phyloP scores from a whole-genome alignment of 2,888 invertebrate genomes.

The Trachelus tabidus region DNA sequence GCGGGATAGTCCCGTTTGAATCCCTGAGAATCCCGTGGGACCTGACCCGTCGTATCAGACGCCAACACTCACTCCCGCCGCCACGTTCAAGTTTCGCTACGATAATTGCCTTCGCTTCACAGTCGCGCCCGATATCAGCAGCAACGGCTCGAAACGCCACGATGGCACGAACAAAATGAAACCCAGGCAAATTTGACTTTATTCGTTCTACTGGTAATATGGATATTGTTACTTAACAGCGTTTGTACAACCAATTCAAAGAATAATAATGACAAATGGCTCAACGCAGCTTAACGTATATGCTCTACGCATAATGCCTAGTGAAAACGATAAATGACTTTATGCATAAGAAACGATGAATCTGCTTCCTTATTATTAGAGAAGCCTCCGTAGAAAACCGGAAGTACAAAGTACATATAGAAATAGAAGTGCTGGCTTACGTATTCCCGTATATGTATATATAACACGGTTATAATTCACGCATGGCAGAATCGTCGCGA shows the following conservation, averaged over 20 bases:
- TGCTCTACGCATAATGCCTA: background rate
- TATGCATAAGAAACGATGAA: background rate
- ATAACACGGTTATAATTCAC: slow-evolving; percentile 49
- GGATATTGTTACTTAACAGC: background rate
- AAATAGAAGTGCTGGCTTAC: slow-evolving; percentile 38
- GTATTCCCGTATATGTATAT: slow-evolving; percentile 6
- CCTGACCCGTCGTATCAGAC: slow-evolving; percentile 63
- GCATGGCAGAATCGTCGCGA: slow-evolving; percentile 57
- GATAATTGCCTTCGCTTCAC: slow-evolving; percentile 64
- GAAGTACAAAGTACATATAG: slow-evolving; percentile 41
- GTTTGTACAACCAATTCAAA: background rate
- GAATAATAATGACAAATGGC: background rate
- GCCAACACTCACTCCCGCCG: slow-evolving; percentile 56
- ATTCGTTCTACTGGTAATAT: background rate
- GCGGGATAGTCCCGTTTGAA: slow-evolving; percentile 58
- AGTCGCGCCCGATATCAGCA: slow-evolving; percentile 44
- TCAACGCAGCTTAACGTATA: background rate
- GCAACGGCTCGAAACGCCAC: slow-evolving; percentile 12
- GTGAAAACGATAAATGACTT: background rate
- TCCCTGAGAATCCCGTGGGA: slow-evolving; percentile 60
- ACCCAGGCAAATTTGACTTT: background rate
- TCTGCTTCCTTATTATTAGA: slow-evolving; percentile 31
- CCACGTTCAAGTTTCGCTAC: slow-evolving; percentile 62
- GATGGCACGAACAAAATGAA: slow-evolving; percentile 11
- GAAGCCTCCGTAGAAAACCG: slow-evolving; percentile 52